A percentile compares a stretch with the other conserved stretches of the same genome.
These are phyloP conservation scores for Sternotherus odoratus DNA, from an alignment of 2,797 vertebrate species.

Conservation along the genomic window DNA sequence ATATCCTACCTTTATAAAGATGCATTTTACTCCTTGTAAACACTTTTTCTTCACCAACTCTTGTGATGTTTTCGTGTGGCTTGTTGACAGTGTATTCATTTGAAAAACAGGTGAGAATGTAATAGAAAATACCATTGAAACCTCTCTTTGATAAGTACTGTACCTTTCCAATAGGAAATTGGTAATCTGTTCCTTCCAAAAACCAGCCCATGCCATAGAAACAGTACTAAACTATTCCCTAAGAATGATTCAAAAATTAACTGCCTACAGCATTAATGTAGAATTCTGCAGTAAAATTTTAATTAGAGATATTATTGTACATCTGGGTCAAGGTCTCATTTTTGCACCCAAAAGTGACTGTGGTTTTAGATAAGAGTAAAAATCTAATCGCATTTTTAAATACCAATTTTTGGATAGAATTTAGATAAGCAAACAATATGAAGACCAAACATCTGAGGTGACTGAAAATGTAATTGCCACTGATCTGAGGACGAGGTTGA, in stretches of 20 bases:
- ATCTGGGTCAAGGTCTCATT: neutral
- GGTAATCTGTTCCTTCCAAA: neutral
- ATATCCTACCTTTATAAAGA: neutral
- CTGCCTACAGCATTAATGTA: neutral
- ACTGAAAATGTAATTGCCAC: neutral
- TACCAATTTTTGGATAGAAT: neutral
- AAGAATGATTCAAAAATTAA: neutral
- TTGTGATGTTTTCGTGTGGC: neutral
- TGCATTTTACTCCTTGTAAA: neutral
- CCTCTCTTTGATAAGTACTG: neutral
- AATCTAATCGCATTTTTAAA: conserved; percentile 19
- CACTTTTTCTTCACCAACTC: neutral
- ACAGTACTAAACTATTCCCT: neutral
- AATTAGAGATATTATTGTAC: neutral
- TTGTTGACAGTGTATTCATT: neutral
- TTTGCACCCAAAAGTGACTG: neutral
- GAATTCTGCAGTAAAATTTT: neutral
- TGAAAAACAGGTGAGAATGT: neutral
- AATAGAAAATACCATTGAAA: neutral
- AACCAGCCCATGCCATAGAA: neutral
- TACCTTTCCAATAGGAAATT: neutral
- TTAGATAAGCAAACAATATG: neutral
- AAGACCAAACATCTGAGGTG: conserved; percentile 14
- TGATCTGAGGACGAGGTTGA: neutral
- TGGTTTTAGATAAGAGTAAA: neutral